Evolutionary conservation across 2,113 vertebrate genomes (phyloP).

Genomic region (Zapus hudsonius): DNA sequence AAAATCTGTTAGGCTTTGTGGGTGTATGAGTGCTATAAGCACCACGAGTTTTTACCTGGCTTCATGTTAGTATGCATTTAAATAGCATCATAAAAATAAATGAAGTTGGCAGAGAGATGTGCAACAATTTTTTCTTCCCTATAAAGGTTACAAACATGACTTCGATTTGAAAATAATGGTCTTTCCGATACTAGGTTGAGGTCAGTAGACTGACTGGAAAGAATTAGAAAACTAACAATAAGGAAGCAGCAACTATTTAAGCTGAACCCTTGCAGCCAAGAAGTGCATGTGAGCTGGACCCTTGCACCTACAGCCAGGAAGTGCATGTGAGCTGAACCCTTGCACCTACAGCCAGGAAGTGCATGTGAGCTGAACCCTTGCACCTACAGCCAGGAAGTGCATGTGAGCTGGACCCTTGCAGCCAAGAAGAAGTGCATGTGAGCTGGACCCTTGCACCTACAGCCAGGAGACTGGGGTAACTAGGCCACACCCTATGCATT

Average conservation of each 20-base stretch:
- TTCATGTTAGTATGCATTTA: constrained; percentile 32
- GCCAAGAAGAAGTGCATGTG: no score
- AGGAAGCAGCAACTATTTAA: not conserved
- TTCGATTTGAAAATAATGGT: not conserved
- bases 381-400: not conserved
- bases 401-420: no score
- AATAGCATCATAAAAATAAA: constrained; percentile 41
- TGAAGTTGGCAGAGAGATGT: not conserved
- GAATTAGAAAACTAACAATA: not conserved
- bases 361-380: not conserved
- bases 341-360: no score
- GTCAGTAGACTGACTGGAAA: not conserved
- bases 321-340: not conserved
- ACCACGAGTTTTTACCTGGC: not conserved
- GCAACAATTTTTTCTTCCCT: not conserved
- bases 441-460: not conserved
- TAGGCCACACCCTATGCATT: not conserved
- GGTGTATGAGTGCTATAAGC: not conserved
- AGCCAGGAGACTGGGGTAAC: not conserved
- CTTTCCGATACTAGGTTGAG: not conserved
- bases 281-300: not conserved
- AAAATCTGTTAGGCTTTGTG: not conserved
- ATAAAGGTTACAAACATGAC: not conserved
- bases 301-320: not conserved
- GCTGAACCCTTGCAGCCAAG: no score